These are phyloP conservation scores for Calycopis cecrops DNA, from an alignment of 1,140 invertebrate genomes.

Conservation along the genomic window DNA sequence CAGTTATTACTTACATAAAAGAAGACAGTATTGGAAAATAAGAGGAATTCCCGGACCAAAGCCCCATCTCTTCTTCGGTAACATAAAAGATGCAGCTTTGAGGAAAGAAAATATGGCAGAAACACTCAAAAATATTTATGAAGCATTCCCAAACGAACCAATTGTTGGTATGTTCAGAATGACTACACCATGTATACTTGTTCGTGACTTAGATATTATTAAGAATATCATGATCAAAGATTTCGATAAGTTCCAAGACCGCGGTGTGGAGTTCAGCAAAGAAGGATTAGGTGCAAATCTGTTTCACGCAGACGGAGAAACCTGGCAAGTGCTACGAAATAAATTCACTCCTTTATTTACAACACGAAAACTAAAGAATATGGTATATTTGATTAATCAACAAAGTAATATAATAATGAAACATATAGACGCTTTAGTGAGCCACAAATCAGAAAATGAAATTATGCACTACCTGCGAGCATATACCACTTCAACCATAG, in stretches of 20 bases:
- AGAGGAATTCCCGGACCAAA: constrained; percentile 25
- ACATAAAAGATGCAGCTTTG: constrained; percentile 21
- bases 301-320: constrained; percentile 58
- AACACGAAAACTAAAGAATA: constrained; percentile 54
- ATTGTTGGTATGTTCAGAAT: constrained; percentile 38
- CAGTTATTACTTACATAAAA: no score
- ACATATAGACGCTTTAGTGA: constrained; percentile 20
- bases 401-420: constrained; percentile 42
- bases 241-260: constrained; percentile 72
- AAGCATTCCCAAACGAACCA: constrained; percentile 27
- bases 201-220: constrained; percentile 76
- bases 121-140: constrained; percentile 24
- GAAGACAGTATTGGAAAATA: constrained; percentile 22
- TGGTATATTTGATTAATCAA: constrained; percentile 57
- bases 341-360: constrained; percentile 76
- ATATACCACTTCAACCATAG: constrained; percentile 67
- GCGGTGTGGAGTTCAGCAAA: constrained; percentile 57
- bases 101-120: constrained; percentile 17
- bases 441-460: constrained; percentile 37
- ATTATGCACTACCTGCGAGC: constrained; percentile 51
- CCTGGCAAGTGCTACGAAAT: constrained; percentile 73
- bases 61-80: constrained; percentile 27
- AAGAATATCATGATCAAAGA: constrained; percentile 77
- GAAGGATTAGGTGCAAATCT: constrained; percentile 69
- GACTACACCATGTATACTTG: constrained; percentile 59